These are phyloP conservation scores for Melanotus villosus DNA, from an alignment of 2,888 invertebrate species.

Conservation along the genomic window DNA sequence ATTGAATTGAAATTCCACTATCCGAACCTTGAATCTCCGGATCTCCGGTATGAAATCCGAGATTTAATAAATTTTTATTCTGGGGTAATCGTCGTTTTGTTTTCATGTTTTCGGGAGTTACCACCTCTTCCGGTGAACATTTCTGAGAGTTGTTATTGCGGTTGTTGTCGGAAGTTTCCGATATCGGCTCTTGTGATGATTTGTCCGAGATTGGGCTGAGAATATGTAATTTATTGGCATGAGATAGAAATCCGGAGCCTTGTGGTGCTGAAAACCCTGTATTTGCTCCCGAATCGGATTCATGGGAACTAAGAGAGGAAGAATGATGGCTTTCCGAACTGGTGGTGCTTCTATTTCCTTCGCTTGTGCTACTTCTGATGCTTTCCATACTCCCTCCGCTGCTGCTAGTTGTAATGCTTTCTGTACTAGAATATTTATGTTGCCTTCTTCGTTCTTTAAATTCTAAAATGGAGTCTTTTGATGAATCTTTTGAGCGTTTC, in stretches of 20 bases:
- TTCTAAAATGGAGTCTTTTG: conserved; percentile 64
- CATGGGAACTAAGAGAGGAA: conserved; percentile 88
- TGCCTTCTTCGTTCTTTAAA: conserved; percentile 78
- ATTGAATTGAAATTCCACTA: conserved; percentile 90
- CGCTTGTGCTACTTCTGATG: conserved; percentile 88
- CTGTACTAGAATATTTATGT: conserved; percentile 82
- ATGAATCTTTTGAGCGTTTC: conserved; percentile 59
- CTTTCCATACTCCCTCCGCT: conserved; percentile 92
- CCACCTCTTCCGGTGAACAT: conserved; percentile 79
- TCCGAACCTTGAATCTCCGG: conserved; percentile 89
- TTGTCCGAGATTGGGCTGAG: conserved; percentile 92
- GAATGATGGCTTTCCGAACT: conserved; percentile 89
- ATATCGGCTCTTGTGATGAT: conserved; percentile 88
- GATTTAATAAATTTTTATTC: conserved; percentile 82
- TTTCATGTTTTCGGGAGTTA: conserved; percentile 70
- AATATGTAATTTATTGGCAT: conserved; percentile 85
- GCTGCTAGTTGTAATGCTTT: conserved; percentile 90
- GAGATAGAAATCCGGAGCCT: conserved; percentile 77
- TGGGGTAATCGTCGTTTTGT: conserved; percentile 79
- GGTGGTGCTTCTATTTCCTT: conserved; percentile 88
- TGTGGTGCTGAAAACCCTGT: conserved; percentile 73
- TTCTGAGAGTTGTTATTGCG: conserved; percentile 85
- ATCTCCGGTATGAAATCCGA: conserved; percentile 77
- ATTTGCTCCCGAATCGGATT: conserved; percentile 83
- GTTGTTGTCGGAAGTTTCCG: conserved; percentile 87